Evolutionary conservation across 2,797 vertebrate genomes (phyloP), one percentile per base, ranked within the genome.

Genomic region (Enteromius fasciolatus): DNA sequence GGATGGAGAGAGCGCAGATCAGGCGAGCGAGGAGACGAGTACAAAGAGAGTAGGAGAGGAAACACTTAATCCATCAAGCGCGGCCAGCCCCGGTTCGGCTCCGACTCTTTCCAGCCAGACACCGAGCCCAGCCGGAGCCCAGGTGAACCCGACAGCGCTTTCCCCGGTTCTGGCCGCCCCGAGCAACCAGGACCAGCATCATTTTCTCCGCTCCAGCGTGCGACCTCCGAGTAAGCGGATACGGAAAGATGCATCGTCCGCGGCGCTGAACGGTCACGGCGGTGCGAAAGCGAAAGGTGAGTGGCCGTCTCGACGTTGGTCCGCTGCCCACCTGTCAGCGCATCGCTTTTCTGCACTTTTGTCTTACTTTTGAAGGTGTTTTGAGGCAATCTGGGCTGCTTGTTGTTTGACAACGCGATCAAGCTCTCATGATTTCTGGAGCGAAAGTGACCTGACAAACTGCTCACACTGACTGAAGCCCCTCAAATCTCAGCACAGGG

Each of bases 171-270:
- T 94, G 5, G 87, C 95, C 78, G 87, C 91, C 54, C 92, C 94
- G 61, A 96, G 95, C 89, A 95, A 93, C 91, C 96, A 97, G 89
- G 98, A 99, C 94, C 98, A 99, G 94, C 98, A 98, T 95, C 98
- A 99, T 94, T 99, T 99, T 93, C 96, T 99, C 83, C 94, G 98
- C 90, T 99, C 98, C 83, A 99, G 98, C 83, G 98, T 99, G 89
- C 94, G 98, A 93, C 98, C 98, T 77, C 98, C 98, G 90, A 99
- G 96, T 94, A 99, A 99, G 91, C 95, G 97, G 91, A 94, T 97
- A 90, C 96, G 97, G 95, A 99, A 97, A 93, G 98, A 99, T 94
- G 93, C 95, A 44, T 89, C 94, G 85, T 92, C 96, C 89, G 92
- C 96, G 82, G 89, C 95, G 86, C 93, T 96, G 31, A 95, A 92